Evolutionary conservation across 2,113 vertebrate genomes (phyloP).

Genomic region (Ictalurus punctatus): DNA sequence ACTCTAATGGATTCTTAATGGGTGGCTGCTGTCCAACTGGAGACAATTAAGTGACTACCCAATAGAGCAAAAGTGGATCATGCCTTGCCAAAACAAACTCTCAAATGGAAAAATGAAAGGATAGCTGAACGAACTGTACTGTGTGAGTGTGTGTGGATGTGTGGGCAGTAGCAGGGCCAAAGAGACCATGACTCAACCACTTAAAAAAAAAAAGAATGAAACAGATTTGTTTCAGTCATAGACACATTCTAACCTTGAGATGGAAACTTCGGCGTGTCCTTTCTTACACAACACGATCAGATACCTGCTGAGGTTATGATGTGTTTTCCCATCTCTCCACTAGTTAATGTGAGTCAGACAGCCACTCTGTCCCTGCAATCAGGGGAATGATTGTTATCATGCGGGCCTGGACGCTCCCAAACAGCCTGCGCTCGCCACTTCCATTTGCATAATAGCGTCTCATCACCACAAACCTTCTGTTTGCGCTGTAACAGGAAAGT

Average conservation of each 20-base stretch:
- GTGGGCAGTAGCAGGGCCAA: conserved; percentile 33
- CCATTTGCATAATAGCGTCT: conserved; percentile 55
- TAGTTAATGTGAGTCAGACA: conserved; percentile 32
- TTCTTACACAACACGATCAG: conserved; percentile 31
- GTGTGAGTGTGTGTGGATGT: conserved; percentile 23
- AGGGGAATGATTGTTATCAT: conserved; percentile 50
- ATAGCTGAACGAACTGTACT: not conserved
- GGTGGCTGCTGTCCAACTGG: conserved; percentile 38
- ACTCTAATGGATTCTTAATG: conserved; percentile 46
- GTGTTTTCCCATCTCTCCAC: conserved; percentile 25
- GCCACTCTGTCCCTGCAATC: conserved; percentile 49
- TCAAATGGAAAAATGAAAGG: conserved; percentile 1
- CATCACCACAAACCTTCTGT: conserved; percentile 44
- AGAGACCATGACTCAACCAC: conserved; percentile 32
- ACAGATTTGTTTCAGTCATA: not conserved
- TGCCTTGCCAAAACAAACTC: conserved; percentile 26
- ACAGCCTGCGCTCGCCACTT: not conserved
- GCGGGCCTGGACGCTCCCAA: conserved; percentile 26
- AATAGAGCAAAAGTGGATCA: conserved; percentile 19
- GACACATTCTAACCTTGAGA: conserved; percentile 45
- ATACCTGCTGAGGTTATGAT: conserved; percentile 51
- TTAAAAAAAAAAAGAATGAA: conserved; percentile 27
- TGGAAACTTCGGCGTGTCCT: conserved; percentile 26
- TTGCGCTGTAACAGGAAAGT: conserved; percentile 29
- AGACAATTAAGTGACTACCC: conserved; percentile 38